Conservation (phyloP, 2,797 vertebrate species). For the Sebastes iracundus region DNA sequence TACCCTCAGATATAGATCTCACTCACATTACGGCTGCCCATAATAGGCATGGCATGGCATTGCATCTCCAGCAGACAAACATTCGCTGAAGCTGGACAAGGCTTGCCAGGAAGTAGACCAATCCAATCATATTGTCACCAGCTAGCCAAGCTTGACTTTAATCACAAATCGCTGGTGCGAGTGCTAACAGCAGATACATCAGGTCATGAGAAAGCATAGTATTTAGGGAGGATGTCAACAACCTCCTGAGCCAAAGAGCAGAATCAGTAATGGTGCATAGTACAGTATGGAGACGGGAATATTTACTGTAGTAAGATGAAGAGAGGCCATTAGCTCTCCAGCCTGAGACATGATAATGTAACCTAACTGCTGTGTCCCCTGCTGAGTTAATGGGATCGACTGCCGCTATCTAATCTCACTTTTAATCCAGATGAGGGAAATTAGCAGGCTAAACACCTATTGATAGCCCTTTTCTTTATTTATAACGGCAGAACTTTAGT, state of each 20-base stretch:
- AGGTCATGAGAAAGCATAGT: conserved; percentile 8
- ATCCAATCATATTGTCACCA: conserved; percentile 54
- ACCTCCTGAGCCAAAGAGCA: neutral
- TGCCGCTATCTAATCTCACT: conserved; percentile 37
- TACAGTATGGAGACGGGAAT: conserved; percentile 2
- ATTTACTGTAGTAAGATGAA: conserved; percentile 1
- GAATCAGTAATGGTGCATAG: neutral
- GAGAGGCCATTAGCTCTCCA: neutral
- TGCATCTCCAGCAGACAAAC: conserved; percentile 54
- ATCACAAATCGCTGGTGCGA: conserved; percentile 30
- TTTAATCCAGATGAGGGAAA: conserved; percentile 63
- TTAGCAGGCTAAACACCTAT: conserved; percentile 6
- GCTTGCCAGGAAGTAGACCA: conserved; percentile 47
- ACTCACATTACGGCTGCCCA: conserved; percentile 65
- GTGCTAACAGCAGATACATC: neutral
- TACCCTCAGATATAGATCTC: conserved; percentile 73
- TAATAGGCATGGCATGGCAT: conserved; percentile 64
- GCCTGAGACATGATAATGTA: conserved; percentile 32
- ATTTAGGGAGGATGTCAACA: neutral
- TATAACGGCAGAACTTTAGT: neutral
- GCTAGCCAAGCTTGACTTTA: conserved; percentile 28
- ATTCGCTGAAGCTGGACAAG: conserved; percentile 41
- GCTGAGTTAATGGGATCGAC: conserved; percentile 66
- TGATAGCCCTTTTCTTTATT: conserved; percentile 3
- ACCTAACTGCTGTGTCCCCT: conserved; percentile 37